Conservation (phyloP, 2,797 vertebrate species). For the Tapera naevia region DNA sequence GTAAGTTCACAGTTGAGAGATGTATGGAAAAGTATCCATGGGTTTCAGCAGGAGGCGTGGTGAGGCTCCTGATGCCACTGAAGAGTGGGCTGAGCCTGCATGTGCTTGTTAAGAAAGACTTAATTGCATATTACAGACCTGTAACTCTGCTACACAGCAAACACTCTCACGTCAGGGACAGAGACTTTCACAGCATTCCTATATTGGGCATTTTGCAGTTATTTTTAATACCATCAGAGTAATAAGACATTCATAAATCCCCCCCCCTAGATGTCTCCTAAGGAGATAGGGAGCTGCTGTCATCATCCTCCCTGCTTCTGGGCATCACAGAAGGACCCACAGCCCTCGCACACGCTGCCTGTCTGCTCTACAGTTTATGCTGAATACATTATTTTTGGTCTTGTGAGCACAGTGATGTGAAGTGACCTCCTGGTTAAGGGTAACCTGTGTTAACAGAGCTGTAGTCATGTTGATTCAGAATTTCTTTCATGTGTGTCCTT, state of each 20-base stretch:
- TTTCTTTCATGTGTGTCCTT: constrained; percentile 52
- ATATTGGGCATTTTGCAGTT: not conserved
- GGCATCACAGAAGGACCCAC: not conserved
- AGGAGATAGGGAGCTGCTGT: not conserved
- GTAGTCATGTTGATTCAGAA: not conserved
- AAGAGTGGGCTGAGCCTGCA: not conserved
- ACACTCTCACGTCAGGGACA: not conserved
- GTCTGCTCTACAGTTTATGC: accelerated
- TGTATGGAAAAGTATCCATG: accelerated
- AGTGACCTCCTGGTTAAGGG: constrained; percentile 39
- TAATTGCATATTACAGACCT: not conserved
- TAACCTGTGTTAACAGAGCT: constrained; percentile 29
- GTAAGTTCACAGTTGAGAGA: not conserved
- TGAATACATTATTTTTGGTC: constrained; percentile 33
- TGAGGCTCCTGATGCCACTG: not conserved
- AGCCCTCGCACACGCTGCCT: accelerated
- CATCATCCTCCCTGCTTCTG: accelerated
- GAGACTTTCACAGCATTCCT: not conserved
- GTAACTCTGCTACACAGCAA: not conserved
- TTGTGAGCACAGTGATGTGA: constrained; percentile 35
- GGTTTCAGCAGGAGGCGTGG: not conserved
- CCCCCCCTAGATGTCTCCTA: accelerated
- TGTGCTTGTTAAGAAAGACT: not conserved
- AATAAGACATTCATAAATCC: accelerated
- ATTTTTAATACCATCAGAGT: not conserved